These are phyloP conservation scores for Horisme vitalbata DNA, from an alignment of 2,888 invertebrate genomes.

Conservation along the genomic window DNA sequence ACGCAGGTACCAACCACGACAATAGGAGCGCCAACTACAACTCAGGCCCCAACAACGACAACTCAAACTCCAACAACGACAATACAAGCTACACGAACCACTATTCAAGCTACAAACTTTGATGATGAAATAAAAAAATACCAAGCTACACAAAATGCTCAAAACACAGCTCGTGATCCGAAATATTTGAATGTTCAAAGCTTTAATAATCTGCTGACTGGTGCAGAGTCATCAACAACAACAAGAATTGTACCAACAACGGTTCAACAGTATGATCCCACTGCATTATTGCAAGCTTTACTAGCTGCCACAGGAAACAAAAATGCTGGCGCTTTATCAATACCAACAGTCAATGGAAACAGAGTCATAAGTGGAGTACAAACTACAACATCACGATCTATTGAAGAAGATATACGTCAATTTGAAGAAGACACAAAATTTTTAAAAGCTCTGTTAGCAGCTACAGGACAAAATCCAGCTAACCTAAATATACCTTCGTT, in stretches of 20 bases:
- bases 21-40: slow-evolving; percentile 26
- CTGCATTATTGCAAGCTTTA: slow-evolving; percentile 61
- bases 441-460: slow-evolving; percentile 69
- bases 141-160: slow-evolving; percentile 53
- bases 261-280: slow-evolving; percentile 46
- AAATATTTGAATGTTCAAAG: slow-evolving; percentile 59
- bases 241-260: slow-evolving; percentile 38
- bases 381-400: slow-evolving; percentile 61
- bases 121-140: slow-evolving; percentile 56
- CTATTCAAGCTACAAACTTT: slow-evolving; percentile 46
- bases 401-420: slow-evolving; percentile 73
- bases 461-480: slow-evolving; percentile 69
- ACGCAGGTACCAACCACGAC: slow-evolving; percentile 24
- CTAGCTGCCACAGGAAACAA: slow-evolving; percentile 51
- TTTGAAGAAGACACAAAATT: slow-evolving; percentile 76
- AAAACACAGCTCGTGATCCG: slow-evolving; percentile 66
- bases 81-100: slow-evolving; percentile 33
- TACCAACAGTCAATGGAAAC: slow-evolving; percentile 42
- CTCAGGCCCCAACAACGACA: slow-evolving; percentile 30
- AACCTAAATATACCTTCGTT: slow-evolving; percentile 65
- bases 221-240: slow-evolving; percentile 39
- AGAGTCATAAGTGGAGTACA: slow-evolving; percentile 40
- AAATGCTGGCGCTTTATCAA: slow-evolving; percentile 43
- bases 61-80: slow-evolving; percentile 29
- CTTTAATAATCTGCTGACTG: slow-evolving; percentile 38